phyloP scores from a whole-genome alignment of 2,888 invertebrate species.

The Trichopoda pennipes region DNA sequence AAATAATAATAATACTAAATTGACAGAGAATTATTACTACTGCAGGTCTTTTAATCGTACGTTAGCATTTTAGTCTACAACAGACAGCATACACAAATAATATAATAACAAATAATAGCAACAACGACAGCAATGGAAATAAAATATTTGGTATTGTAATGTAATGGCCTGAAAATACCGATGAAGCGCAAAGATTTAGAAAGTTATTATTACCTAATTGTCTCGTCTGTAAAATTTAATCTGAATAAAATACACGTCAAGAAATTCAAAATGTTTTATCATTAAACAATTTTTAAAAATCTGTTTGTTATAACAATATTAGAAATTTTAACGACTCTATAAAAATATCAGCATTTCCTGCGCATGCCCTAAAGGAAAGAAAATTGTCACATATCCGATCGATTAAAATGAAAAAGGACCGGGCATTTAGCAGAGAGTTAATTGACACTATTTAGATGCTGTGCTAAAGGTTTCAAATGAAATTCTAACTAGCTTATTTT shows the following conservation, averaged over 20 bases:
- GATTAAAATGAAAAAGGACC: too few species aligned
- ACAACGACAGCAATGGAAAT: constrained; percentile 34
- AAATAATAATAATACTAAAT: too few species aligned
- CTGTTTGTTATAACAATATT: too few species aligned
- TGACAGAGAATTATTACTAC: constrained; percentile 58
- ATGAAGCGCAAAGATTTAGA: constrained; percentile 69
- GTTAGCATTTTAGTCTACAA: constrained; percentile 36
- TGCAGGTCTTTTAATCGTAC: constrained; percentile 46
- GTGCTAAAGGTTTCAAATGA: too few species aligned
- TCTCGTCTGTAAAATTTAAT: constrained; percentile 48
- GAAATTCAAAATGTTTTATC: constrained; percentile 8
- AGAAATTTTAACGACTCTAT: too few species aligned
- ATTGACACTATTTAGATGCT: too few species aligned
- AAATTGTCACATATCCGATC: too few species aligned
- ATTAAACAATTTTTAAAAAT: too few species aligned
- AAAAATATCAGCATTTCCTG: too few species aligned
- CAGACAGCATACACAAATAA: constrained; percentile 39
- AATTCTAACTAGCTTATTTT: too few species aligned
- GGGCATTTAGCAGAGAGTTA: too few species aligned
- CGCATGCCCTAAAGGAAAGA: too few species aligned
- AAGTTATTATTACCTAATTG: constrained; percentile 70
- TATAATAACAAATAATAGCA: neutral
- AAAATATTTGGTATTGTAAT: constrained; percentile 39
- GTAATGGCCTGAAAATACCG: constrained; percentile 65
- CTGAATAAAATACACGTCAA: constrained; percentile 24